A percentile compares a stretch with the other conserved stretches of the same genome.
Conservation (phyloP, 2,888 invertebrate genomes). For the Cistogaster globosa region DNA sequence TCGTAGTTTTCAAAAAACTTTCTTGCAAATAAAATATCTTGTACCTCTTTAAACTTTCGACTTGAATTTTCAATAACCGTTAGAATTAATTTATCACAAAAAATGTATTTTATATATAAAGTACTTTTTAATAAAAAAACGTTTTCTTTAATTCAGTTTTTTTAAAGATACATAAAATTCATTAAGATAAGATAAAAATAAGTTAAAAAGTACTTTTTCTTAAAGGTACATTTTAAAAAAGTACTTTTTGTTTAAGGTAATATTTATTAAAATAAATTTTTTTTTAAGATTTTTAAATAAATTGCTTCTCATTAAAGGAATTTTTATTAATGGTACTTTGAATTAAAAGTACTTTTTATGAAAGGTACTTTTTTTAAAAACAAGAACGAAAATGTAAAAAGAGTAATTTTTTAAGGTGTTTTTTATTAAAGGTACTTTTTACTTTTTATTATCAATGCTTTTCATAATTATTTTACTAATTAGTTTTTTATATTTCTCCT, state of each 20-base stretch:
- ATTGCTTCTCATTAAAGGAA: neutral
- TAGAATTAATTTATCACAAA: no score
- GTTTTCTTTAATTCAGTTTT: neutral
- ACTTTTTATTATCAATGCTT: neutral
- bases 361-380: neutral
- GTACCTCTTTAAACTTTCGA: no score
- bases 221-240: neutral
- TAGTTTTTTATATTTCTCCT: neutral
- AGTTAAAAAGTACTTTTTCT: neutral
- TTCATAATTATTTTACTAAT: neutral
- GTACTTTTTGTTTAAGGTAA: no score
- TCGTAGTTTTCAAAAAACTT: no score
- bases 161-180: no score
- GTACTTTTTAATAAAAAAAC: neutral
- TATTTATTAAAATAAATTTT: no score
- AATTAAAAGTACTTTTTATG: neutral
- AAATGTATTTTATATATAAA: no score
- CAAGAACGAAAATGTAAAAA: no score
- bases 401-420: neutral
- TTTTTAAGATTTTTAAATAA: no score
- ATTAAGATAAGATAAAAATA: no score
- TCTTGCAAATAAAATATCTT: no score
- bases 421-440: neutral
- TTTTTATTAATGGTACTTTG: neutral
- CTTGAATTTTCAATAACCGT: no score